phyloP scores from a whole-genome alignment of 2,113 vertebrate genomes.

The Periophthalmus modestus region DNA sequence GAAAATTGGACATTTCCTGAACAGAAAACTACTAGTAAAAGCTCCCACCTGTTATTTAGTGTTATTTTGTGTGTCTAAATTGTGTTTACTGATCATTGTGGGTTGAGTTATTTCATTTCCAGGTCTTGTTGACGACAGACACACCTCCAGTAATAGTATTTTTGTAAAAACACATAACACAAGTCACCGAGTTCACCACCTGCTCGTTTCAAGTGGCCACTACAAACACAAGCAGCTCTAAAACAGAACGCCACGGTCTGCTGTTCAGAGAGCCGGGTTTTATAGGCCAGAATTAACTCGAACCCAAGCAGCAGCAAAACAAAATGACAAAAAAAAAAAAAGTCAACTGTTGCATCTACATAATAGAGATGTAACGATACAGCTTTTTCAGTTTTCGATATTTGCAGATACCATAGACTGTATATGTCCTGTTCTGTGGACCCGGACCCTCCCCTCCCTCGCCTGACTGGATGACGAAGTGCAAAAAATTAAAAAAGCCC shows the following conservation, averaged over 20 bases:
- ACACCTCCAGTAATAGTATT: background rate
- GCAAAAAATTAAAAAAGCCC: too few species aligned
- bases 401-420: too few species aligned
- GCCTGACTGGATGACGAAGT: too few species aligned
- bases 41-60: too few species aligned
- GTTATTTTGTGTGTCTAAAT: too few species aligned
- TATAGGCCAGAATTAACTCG: conserved; percentile 17
- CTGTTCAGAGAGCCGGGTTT: conserved; percentile 6
- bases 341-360: background rate
- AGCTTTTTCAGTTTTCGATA: too few species aligned
- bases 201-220: conserved; percentile 17
- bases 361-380: background rate
- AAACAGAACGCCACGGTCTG: background rate
- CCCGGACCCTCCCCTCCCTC: too few species aligned
- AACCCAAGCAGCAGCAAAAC: conserved; percentile 8
- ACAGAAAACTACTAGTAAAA: too few species aligned
- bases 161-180: background rate
- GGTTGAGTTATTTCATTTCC: too few species aligned
- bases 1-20: too few species aligned
- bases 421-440: too few species aligned
- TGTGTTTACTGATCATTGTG: too few species aligned
- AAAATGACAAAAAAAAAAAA: background rate
- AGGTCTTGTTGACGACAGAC: background rate
- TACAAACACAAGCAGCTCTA: conserved; percentile 1
- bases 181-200: conserved; percentile 18